A percentile compares a stretch with the other conserved stretches of the same genome.
These are phyloP conservation scores for Psococerastis gibbosa DNA, from an alignment of 2,888 invertebrate species.

Conservation along the genomic window DNA sequence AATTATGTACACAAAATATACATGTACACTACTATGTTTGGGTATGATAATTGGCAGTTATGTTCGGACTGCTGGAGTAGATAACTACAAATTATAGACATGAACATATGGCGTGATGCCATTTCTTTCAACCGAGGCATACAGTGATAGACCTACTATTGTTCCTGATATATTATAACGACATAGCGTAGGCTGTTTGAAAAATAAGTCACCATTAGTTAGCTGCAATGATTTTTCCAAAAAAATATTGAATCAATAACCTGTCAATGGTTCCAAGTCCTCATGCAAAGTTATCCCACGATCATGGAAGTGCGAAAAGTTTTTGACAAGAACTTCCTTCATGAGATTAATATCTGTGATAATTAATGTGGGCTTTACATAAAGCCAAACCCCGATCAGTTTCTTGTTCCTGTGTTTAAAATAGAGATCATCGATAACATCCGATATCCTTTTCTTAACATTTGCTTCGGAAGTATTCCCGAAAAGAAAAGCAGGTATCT, in stretches of 20 bases:
- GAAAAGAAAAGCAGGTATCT: background rate
- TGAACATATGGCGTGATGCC: no score
- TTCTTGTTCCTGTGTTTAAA: background rate
- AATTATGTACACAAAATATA: background rate
- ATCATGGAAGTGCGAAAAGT: slow-evolving; percentile 44
- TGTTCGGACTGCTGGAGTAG: no score
- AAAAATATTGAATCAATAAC: background rate
- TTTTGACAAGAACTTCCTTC: slow-evolving; percentile 34
- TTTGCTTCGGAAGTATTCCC: slow-evolving; percentile 4
- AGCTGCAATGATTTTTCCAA: no score
- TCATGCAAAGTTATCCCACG: slow-evolving; percentile 42
- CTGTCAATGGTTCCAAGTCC: slow-evolving; percentile 32
- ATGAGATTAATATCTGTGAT: slow-evolving; percentile 41
- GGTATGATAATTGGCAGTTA: no score
- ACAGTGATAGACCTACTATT: no score
- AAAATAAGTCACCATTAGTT: no score
- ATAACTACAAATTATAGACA: no score
- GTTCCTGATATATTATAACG: no score
- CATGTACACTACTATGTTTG: no score
- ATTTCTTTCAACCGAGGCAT: no score
- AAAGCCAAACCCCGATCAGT: slow-evolving; percentile 1
- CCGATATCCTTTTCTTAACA: background rate
- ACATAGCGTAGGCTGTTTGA: no score
- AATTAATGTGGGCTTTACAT: slow-evolving; percentile 35
- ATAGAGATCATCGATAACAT: background rate